Base-by-base conservation (phyloP, 2,888 invertebrate genomes). In the Ennomos fuscantarius region DNA sequence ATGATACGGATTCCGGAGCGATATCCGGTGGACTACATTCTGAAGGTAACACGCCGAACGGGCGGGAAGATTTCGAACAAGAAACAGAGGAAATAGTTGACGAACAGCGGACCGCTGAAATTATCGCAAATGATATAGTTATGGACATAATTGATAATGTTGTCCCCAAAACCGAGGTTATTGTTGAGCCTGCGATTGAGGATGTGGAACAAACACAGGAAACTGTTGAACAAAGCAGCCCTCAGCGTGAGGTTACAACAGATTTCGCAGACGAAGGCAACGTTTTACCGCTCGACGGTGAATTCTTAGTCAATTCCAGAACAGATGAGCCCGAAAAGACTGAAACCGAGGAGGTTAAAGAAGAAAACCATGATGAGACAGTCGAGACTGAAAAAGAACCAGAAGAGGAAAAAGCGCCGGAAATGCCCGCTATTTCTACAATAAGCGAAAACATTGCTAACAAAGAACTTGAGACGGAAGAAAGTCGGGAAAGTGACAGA, bases 391-490 rank as follows among this genome's bases (percentile, higher is more conserved):
- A 81, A 53, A 66, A 67, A 11, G 71, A 65, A 65, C 63, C 77
- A 52, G 84, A 86, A 44, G 93, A 84, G 48, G 76, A 84, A 53
- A 82, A 86, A 66, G 84, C 92, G 45, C 93, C 93, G 55, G 94
- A 93, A 82, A 94, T 95, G 72, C 94, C 95, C 75, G 94, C 95
- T 64, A 95, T 95, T 87, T 95, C 95, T 66, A 95, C 95, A 70
- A 95, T 95, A 80, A 95, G 95, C 92, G 95, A 95, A 89, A 95
- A 95, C 76, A 95, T 94, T 86, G 86, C 86, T 0, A 89, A 92
- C 67, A 92, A 81, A 49, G 84, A 89, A 48, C 82, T 84, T 35
- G 84, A 86, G 46, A 74, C 73, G 1, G 87, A 86, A 42, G 86
- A 89, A 3, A 76, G 78, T 59, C 73, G 81, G 9, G 92, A 92